A percentile compares a stretch with the other conserved stretches of the same genome.
These are phyloP conservation scores for Aphelocoma coerulescens DNA, from an alignment of 2,113 vertebrate genomes.

Conservation along the genomic window DNA sequence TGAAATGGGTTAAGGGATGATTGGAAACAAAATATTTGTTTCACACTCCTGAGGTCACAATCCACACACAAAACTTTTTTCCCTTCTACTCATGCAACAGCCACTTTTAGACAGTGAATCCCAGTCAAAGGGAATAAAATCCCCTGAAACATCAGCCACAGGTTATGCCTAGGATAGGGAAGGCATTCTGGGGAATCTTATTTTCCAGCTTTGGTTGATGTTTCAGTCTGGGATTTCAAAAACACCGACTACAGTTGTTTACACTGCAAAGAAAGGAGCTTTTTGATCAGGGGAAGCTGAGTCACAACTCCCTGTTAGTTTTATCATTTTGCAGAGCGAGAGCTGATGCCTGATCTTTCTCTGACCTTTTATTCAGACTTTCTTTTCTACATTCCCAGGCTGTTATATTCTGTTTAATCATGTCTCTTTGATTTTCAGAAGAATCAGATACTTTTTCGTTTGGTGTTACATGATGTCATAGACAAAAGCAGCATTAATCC, in stretches of 20 bases:
- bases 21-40: constrained; percentile 50
- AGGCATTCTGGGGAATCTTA: background rate
- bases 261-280: constrained; percentile 48
- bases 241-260: constrained; percentile 26
- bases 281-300: constrained; percentile 63
- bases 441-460: constrained; percentile 4
- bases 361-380: constrained; percentile 53
- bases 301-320: constrained; percentile 49
- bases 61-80: background rate
- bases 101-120: background rate
- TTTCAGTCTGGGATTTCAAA: constrained; percentile 40
- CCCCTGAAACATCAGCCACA: background rate
- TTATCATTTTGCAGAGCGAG: constrained; percentile 46
- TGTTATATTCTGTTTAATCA: background rate
- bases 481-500: constrained; percentile 13
- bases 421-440: constrained; percentile 15
- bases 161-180: background rate
- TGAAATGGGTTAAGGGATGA: constrained; percentile 3
- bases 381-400: background rate
- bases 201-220: constrained; percentile 4
- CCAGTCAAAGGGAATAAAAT: background rate
- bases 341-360: constrained; percentile 45
- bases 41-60: constrained; percentile 23
- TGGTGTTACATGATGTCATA: constrained; percentile 32
- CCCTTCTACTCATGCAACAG: background rate